Percentiles rank a stretch among this genome's conserved stretches.
These are phyloP conservation scores for Irena cyanogastra DNA, from an alignment of 2,113 vertebrate genomes.

Conservation along the genomic window DNA sequence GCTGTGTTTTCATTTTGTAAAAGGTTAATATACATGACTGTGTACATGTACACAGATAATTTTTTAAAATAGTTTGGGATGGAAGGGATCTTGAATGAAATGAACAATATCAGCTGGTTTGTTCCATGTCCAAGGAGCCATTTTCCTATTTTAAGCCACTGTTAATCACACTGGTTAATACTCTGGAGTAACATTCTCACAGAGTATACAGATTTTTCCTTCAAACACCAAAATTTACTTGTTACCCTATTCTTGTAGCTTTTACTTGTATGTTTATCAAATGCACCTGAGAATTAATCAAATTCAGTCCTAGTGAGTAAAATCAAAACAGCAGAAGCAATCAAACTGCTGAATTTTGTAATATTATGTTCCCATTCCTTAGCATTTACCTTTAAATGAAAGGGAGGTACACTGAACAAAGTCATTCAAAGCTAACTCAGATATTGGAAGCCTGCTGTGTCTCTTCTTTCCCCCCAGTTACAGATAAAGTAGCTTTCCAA, in stretches of 20 bases:
- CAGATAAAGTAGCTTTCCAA: conserved; percentile 18
- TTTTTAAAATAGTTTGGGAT: background rate
- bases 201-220: background rate
- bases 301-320: background rate
- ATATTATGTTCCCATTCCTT: background rate
- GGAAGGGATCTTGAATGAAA: background rate
- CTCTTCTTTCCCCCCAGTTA: background rate
- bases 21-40: background rate
- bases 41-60: background rate
- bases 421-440: background rate
- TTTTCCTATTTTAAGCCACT: background rate
- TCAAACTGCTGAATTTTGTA: background rate
- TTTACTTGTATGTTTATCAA: background rate
- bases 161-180: background rate
- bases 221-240: background rate
- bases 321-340: background rate
- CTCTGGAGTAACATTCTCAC: background rate
- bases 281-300: background rate
- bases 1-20: background rate
- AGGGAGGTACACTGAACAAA: background rate
- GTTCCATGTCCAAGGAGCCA: background rate
- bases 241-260: background rate
- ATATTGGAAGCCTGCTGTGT: background rate
- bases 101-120: background rate
- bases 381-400: background rate